These are phyloP conservation scores for Pongo abelii DNA, from an alignment of 2,113 vertebrate genomes.

Conservation along the genomic window DNA sequence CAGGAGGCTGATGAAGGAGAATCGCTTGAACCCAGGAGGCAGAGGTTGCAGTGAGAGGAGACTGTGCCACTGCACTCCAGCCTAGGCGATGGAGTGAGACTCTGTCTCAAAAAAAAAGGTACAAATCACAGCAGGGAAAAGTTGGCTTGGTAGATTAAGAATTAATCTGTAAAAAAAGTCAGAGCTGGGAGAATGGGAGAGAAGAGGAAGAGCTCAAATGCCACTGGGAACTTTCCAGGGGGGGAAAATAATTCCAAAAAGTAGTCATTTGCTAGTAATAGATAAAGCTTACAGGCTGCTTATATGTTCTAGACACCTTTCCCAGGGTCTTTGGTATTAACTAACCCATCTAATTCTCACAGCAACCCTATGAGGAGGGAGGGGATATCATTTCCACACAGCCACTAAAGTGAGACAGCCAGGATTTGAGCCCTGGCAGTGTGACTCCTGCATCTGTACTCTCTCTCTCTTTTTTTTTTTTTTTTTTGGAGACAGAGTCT, in stretches of 20 bases:
- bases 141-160: background rate
- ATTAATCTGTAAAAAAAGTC: slow-evolving; percentile 2
- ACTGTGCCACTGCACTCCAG: no score
- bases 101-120: no score
- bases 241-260: background rate
- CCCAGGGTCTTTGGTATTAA: background rate
- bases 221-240: background rate
- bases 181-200: background rate
- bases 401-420: background rate
- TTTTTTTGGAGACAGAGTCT: no score
- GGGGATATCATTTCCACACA: background rate
- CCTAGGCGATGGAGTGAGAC: no score
- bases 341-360: background rate
- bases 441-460: background rate
- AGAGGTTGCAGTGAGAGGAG: no score
- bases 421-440: background rate
- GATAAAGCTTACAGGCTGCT: background rate
- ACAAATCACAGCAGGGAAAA: background rate
- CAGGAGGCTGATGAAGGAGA: no score
- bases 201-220: background rate
- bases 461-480: background rate
- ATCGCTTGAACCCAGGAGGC: no score
- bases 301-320: background rate
- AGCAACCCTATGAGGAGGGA: background rate
- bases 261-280: background rate